These are phyloP conservation scores for Hyaena hyaena DNA, from an alignment of 2,113 vertebrate genomes.

Conservation along the genomic window DNA sequence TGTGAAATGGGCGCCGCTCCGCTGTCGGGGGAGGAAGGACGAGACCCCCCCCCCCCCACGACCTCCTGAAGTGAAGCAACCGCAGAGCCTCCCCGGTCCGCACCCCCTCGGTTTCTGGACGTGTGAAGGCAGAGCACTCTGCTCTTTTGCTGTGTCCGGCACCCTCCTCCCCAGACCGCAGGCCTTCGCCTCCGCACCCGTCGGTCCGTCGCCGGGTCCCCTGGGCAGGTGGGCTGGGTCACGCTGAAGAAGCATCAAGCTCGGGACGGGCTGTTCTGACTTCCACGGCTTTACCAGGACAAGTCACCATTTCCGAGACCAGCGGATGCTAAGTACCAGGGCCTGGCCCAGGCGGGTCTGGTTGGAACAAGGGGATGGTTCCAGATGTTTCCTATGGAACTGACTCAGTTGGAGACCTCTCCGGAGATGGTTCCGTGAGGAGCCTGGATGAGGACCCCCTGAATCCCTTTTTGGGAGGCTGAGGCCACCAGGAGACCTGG, in stretches of 20 bases:
- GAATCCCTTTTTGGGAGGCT: not conserved
- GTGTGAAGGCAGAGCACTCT: no score
- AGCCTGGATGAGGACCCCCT: no score
- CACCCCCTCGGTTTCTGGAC: not conserved
- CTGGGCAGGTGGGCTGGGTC: not conserved
- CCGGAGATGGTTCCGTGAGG: not conserved
- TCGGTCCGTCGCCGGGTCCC: not conserved
- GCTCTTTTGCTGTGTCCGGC: not conserved
- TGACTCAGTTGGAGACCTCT: not conserved
- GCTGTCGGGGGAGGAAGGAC: not conserved
- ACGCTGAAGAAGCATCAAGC: not conserved
- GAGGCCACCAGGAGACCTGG: no score
- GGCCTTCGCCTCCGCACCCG: not conserved
- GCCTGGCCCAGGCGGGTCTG: not conserved
- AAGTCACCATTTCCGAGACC: not conserved
- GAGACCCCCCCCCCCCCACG: not conserved
- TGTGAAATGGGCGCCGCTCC: no score
- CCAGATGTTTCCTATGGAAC: not conserved
- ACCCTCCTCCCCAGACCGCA: not conserved
- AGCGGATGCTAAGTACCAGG: not conserved
- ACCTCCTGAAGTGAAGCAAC: not conserved
- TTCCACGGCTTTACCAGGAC: not conserved
- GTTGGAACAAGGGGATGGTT: not conserved
- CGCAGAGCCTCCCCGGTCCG: no score
- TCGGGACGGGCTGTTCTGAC: no score